Evolutionary conservation across 64 coral and sea anemone genomes (phyloP).

Genomic region (Dendrophyllia cribrosa): DNA sequence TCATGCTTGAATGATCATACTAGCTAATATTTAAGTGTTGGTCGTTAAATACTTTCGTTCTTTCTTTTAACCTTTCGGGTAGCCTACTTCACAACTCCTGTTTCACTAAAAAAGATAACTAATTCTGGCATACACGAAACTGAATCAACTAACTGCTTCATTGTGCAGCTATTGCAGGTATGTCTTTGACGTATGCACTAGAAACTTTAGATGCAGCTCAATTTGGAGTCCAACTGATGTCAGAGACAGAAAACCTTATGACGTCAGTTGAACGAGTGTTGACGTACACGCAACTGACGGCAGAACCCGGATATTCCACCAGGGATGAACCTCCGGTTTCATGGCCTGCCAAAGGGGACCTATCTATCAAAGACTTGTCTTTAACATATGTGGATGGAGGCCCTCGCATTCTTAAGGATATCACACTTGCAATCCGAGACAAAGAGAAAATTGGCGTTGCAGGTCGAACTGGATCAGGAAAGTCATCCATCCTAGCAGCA

Average conservation of each 20-base stretch:
- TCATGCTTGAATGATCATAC: too few relatives aligned
- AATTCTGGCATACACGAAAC: too few relatives aligned
- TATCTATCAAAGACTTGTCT: constrained; percentile 49
- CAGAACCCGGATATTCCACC: constrained; percentile 73
- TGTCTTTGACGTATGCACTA: constrained; percentile 53
- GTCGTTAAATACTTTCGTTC: too few relatives aligned
- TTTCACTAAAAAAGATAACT: too few relatives aligned
- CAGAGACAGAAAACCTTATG: constrained; percentile 85
- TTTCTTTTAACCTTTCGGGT: too few relatives aligned
- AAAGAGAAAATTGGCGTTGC: constrained; percentile 79
- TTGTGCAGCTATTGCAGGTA: constrained; percentile 50
- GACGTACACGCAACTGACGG: constrained; percentile 32
- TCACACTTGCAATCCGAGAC: constrained; percentile 51
- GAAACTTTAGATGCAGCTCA: constrained; percentile 69
- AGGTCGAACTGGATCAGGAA: constrained; percentile 83
- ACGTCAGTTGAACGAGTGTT: constrained; percentile 84
- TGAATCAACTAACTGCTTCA: background rate
- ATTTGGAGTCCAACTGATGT: constrained; percentile 50
- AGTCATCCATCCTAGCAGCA: constrained; percentile 70
- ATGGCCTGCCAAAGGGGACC: constrained; percentile 73
- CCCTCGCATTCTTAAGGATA: constrained; percentile 58
- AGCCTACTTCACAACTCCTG: too few relatives aligned
- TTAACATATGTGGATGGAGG: constrained; percentile 68
- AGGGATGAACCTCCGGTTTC: constrained; percentile 17
- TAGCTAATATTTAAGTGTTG: too few relatives aligned